Evolutionary conservation across 2,888 invertebrate genomes (phyloP).

Genomic region (Graphium colonna): DNA sequence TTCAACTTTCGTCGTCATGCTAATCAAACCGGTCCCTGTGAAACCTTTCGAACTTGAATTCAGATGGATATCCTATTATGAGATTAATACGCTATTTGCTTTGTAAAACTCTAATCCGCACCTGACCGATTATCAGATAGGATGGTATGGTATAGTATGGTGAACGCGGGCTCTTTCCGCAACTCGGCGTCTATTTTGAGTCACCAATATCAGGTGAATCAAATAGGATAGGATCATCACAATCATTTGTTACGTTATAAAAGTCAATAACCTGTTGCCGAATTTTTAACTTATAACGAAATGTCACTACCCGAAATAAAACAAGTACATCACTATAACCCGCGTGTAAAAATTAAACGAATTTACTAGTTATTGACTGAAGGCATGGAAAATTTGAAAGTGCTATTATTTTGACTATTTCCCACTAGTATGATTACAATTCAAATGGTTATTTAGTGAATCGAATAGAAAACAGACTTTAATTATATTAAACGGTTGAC

Average conservation of each 20-base stretch:
- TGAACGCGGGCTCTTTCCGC: background rate
- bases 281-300: background rate
- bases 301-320: no score
- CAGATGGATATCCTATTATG: conserved; percentile 15
- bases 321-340: no score
- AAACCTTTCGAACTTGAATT: conserved; percentile 1
- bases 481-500: no score
- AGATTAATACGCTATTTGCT: conserved; percentile 4
- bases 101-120: conserved; percentile 11
- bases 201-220: no score
- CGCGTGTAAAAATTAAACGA: no score
- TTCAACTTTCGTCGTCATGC: background rate
- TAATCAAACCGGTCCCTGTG: conserved; percentile 1
- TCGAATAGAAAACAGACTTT: no score
- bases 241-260: background rate
- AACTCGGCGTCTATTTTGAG: background rate
- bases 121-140: conserved; percentile 1
- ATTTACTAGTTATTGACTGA: no score
- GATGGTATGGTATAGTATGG: background rate
- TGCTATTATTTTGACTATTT: no score
- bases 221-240: no score
- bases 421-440: background rate
- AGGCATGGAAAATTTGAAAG: no score
- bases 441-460: no score
- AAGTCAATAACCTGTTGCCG: background rate